Conservation (phyloP, 1,140 invertebrate genomes). For the Dinoponera quadriceps region DNA sequence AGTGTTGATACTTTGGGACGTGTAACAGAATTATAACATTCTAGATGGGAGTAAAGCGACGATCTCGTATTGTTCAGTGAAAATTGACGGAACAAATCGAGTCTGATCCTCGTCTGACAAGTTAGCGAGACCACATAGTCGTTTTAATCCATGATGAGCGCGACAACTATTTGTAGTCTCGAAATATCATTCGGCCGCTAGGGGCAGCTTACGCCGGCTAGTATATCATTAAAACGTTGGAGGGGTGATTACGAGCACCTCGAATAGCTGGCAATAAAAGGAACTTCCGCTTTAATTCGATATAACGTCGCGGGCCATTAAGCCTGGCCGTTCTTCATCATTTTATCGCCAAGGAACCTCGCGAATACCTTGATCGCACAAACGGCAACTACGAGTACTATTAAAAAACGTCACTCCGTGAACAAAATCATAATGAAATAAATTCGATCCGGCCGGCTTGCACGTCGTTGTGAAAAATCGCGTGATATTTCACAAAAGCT, state of each 20-base stretch:
- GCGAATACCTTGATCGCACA: conserved; percentile 4
- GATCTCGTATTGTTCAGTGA: conserved; percentile 13
- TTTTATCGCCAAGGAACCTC: conserved; percentile 40
- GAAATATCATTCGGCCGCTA: conserved; percentile 13
- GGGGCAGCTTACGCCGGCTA: conserved; percentile 46
- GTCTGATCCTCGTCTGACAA: conserved; percentile 7
- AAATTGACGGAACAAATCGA: conserved; percentile 36
- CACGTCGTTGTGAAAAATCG: not conserved
- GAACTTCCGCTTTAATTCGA: conserved; percentile 74
- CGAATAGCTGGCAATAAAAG: conserved; percentile 71
- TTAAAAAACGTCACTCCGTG: not conserved
- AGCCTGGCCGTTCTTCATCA: conserved; percentile 47
- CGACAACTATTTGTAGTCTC: conserved; percentile 17
- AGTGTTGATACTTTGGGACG: not conserved
- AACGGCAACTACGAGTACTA: not conserved
- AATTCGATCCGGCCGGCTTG: not conserved
- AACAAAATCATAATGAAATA: not conserved
- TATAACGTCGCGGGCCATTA: conserved; percentile 64
- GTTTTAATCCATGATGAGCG: conserved; percentile 22
- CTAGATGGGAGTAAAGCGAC: not conserved
- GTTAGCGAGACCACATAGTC: conserved; percentile 8
- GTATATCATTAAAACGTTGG: conserved; percentile 66
- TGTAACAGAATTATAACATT: conserved; percentile 36
- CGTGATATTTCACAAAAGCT: not conserved
- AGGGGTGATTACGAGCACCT: conserved; percentile 52